A percentile compares a stretch with the other conserved stretches of the same genome.
These are phyloP conservation scores for Eledone cirrhosa DNA, from an alignment of 2,888 invertebrate genomes.

Conservation along the genomic window DNA sequence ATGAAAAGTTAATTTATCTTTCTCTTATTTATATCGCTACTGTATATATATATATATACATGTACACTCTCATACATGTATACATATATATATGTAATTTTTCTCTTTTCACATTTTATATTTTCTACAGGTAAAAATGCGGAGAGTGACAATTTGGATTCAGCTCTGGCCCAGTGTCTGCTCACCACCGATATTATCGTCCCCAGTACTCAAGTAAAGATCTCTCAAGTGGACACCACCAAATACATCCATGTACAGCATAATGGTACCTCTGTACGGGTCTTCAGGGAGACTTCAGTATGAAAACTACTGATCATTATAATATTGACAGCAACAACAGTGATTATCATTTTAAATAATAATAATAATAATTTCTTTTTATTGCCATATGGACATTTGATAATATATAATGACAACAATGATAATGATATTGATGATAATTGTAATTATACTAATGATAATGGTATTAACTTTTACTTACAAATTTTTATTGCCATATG, in stretches of 20 bases:
- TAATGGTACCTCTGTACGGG: conserved; percentile 65
- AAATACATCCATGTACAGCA: conserved; percentile 67
- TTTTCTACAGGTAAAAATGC: conserved; percentile 3
- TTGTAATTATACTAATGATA: too few relatives aligned
- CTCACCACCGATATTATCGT: conserved; percentile 60
- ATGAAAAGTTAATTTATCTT: too few relatives aligned
- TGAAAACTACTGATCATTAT: conserved; percentile 33
- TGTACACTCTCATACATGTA: too few relatives aligned
- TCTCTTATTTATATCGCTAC: too few relatives aligned
- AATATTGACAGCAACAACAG: background rate
- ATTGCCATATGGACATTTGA: background rate
- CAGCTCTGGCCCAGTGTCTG: conserved; percentile 53
- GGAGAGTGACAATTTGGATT: conserved; percentile 42
- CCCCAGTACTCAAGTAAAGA: conserved; percentile 62
- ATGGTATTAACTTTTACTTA: too few relatives aligned
- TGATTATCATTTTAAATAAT: background rate
- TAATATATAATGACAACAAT: background rate
- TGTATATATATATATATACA: too few relatives aligned
- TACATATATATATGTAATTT: too few relatives aligned
- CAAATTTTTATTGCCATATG: background rate
- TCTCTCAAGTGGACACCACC: conserved; percentile 64
- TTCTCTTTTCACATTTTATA: too few relatives aligned
- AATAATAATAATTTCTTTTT: background rate
- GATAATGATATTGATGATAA: too few relatives aligned
- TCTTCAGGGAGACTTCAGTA: conserved; percentile 67